A percentile compares a stretch with the other conserved stretches of the same genome.
phyloP scores from a whole-genome alignment of 2,113 vertebrate species.

The Mugil cephalus region DNA sequence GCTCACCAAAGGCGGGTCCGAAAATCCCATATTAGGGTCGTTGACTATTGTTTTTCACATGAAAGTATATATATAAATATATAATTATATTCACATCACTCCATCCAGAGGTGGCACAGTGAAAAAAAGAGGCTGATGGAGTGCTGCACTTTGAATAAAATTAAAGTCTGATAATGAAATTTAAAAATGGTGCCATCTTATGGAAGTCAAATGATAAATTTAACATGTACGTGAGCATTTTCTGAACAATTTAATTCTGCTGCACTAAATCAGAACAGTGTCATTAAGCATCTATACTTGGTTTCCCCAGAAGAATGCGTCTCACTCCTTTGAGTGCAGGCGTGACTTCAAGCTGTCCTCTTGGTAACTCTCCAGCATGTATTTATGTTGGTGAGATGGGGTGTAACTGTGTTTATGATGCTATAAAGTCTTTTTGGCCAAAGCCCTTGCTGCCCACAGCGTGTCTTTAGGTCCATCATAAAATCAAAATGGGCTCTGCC shows the following conservation, averaged over 20 bases:
- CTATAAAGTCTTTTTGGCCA: slow-evolving; percentile 79
- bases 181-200: slow-evolving; percentile 2
- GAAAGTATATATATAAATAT: too few relatives aligned
- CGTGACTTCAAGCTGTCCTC: slow-evolving; percentile 46
- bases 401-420: slow-evolving; percentile 77
- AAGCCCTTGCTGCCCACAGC: slow-evolving; percentile 61
- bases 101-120: not conserved
- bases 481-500: slow-evolving; percentile 70
- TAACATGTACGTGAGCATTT: not conserved
- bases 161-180: not conserved
- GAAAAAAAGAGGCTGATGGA: slow-evolving; percentile 9
- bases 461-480: slow-evolving; percentile 72
- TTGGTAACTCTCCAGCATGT: slow-evolving; percentile 69
- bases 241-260: slow-evolving; percentile 19
- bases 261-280: slow-evolving; percentile 19
- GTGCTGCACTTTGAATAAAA: not conserved
- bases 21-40: too few relatives aligned
- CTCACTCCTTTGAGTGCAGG: slow-evolving; percentile 34
- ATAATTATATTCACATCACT: slow-evolving; percentile 14
- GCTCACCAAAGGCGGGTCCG: too few relatives aligned
- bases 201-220: slow-evolving; percentile 10
- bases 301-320: slow-evolving; percentile 24
- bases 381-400: slow-evolving; percentile 73
- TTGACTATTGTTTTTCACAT: not conserved
- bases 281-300: slow-evolving; percentile 21